Evolutionary conservation across 2,113 vertebrate genomes (phyloP).

Genomic region (Apeltes quadracus): DNA sequence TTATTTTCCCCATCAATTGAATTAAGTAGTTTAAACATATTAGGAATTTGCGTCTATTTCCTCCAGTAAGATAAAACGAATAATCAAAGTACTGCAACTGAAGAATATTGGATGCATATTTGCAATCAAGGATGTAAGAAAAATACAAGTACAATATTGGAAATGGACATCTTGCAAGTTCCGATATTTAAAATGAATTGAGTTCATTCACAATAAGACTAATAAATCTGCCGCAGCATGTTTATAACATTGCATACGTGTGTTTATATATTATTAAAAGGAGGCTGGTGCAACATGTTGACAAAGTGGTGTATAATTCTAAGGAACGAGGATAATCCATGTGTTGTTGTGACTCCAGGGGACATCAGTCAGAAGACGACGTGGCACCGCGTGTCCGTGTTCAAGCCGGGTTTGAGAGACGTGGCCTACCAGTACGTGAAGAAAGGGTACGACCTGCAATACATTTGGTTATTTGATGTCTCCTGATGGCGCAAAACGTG

Average conservation of each 20-base stretch:
- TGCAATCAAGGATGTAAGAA: not conserved
- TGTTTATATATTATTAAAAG: not conserved
- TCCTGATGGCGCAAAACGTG: too few species aligned
- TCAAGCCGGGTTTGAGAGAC: slow-evolving; percentile 94
- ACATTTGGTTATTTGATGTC: not conserved
- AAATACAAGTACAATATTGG: not conserved
- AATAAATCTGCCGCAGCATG: not conserved
- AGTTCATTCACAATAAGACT: not conserved
- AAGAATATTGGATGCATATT: not conserved
- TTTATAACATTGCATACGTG: not conserved
- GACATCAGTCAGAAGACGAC: slow-evolving; percentile 96
- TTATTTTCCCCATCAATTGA: not conserved
- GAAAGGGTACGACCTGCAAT: slow-evolving; percentile 87
- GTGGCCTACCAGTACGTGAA: slow-evolving; percentile 95
- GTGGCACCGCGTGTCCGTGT: slow-evolving; percentile 95
- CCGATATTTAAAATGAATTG: not conserved
- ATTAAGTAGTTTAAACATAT: not conserved
- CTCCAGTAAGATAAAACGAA: not conserved
- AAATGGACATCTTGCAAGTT: not conserved
- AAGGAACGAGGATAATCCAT: not conserved
- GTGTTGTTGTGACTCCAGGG: slow-evolving; percentile 73
- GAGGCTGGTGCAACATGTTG: too few species aligned
- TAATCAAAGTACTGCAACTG: not conserved
- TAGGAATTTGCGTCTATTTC: not conserved
- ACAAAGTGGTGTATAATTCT: not conserved